A percentile compares a stretch with the other conserved stretches of the same genome.
Conservation (phyloP, 2,113 vertebrate species). For the Erythrocercus mccallii region DNA sequence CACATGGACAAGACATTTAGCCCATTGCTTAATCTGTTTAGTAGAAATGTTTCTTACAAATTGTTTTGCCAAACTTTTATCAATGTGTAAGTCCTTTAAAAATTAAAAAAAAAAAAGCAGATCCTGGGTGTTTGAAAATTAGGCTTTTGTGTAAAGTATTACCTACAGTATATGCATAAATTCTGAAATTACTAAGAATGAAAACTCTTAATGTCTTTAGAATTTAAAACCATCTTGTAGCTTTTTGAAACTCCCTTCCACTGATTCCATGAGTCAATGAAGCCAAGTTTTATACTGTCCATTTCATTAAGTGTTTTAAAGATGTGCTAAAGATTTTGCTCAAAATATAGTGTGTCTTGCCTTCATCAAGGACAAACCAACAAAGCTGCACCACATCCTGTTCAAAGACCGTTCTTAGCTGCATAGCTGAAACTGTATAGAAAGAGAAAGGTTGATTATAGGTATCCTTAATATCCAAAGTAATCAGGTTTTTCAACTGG, state of each 20-base stretch:
- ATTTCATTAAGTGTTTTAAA: conserved; percentile 13
- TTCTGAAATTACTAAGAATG: background rate
- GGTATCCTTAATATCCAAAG: conserved; percentile 5
- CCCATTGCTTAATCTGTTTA: conserved; percentile 3
- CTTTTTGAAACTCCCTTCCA: conserved; percentile 1
- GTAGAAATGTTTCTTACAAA: conserved; percentile 52
- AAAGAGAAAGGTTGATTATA: conserved; percentile 27
- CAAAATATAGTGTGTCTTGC: conserved; percentile 44
- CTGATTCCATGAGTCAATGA: background rate
- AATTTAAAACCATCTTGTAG: background rate
- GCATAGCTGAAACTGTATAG: conserved; percentile 67
- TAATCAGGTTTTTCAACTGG: background rate
- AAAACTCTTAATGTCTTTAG: background rate
- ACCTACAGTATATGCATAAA: background rate
- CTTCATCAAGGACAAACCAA: conserved; percentile 1
- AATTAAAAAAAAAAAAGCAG: background rate
- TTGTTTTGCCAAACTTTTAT: conserved; percentile 38
- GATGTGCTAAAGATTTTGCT: conserved; percentile 14
- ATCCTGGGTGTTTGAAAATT: conserved; percentile 18
- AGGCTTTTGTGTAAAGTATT: background rate
- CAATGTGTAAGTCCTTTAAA: background rate
- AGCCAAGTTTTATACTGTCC: background rate
- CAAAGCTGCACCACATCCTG: background rate
- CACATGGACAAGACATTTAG: background rate
- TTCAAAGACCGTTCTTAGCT: conserved; percentile 52